Percentiles rank a stretch among this genome's conserved stretches.
These are phyloP conservation scores for Acanthurus leucopareius DNA, from an alignment of 2,797 vertebrate genomes.

Conservation along the genomic window DNA sequence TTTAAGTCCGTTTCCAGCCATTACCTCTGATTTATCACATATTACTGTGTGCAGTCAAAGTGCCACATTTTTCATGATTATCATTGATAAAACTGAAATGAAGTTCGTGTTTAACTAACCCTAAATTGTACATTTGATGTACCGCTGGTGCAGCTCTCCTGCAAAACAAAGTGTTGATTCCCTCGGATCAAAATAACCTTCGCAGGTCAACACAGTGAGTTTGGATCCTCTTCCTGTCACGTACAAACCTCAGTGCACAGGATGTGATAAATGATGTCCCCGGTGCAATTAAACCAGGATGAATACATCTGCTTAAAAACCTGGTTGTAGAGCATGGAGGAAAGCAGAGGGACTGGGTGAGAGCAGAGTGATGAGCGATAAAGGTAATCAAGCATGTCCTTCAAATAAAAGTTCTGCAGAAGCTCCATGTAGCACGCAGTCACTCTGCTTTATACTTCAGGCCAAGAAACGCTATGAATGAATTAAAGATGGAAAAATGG, in stretches of 20 bases:
- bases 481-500: not conserved
- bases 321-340: conserved; percentile 3
- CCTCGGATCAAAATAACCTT: conserved; percentile 3
- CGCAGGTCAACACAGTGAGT: conserved; percentile 7
- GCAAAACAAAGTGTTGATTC: not conserved
- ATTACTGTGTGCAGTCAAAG: not conserved
- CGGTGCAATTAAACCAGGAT: conserved; percentile 30
- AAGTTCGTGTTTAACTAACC: conserved; percentile 1
- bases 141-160: not conserved
- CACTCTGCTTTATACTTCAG: not conserved
- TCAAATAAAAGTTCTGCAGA: conserved; percentile 38
- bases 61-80: conserved; percentile 8
- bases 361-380: conserved; percentile 35
- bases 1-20: not conserved
- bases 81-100: not conserved
- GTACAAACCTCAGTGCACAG: conserved; percentile 2
- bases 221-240: conserved; percentile 25
- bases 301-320: conserved; percentile 26
- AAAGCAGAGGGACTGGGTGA: not conserved
- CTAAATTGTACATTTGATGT: not conserved
- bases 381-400: conserved; percentile 42
- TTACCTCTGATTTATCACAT: not conserved
- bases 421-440: conserved; percentile 7
- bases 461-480: not conserved
- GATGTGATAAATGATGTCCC: conserved; percentile 23